Conservation (phyloP, 2,113 vertebrate species). For the Laterallus jamaicensis region DNA sequence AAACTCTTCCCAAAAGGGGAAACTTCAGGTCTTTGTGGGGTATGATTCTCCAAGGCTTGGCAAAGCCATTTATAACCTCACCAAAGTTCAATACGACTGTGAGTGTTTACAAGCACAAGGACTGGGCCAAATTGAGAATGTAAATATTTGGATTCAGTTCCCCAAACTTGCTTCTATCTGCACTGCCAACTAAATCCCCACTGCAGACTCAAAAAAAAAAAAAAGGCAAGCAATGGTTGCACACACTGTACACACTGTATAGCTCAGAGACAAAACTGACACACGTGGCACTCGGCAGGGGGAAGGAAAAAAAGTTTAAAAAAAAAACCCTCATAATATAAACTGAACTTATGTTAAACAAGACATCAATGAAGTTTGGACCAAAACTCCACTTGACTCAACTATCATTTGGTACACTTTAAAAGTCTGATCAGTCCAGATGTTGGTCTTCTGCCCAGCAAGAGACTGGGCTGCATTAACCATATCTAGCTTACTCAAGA, state of each 20-base stretch:
- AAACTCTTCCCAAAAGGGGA: not conserved
- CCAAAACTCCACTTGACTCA: not conserved
- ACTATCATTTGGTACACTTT: not conserved
- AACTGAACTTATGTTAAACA: not conserved
- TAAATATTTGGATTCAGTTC: constrained; percentile 69
- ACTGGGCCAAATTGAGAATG: constrained; percentile 52
- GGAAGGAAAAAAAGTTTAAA: too few relatives aligned
- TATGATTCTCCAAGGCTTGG: constrained; percentile 18
- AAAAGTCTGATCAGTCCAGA: not conserved
- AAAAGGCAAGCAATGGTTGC: constrained; percentile 25
- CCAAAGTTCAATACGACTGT: constrained; percentile 46
- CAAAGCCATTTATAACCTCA: constrained; percentile 43
- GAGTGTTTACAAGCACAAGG: constrained; percentile 61
- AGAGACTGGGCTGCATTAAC: not conserved
- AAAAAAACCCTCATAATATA: not conserved
- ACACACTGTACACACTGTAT: not conserved
- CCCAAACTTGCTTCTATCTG: constrained; percentile 36
- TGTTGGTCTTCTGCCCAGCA: not conserved
- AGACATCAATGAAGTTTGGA: not conserved
- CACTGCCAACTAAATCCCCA: constrained; percentile 54
- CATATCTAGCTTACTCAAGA: not conserved
- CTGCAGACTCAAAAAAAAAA: constrained; percentile 9
- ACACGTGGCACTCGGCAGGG: not conserved
- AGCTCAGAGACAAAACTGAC: not conserved
- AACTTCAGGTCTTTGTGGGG: constrained; percentile 3